Evolutionary conservation across 1,140 invertebrate genomes (phyloP), one percentile per base, ranked within the genome.

Genomic region (Heliconius himera): DNA sequence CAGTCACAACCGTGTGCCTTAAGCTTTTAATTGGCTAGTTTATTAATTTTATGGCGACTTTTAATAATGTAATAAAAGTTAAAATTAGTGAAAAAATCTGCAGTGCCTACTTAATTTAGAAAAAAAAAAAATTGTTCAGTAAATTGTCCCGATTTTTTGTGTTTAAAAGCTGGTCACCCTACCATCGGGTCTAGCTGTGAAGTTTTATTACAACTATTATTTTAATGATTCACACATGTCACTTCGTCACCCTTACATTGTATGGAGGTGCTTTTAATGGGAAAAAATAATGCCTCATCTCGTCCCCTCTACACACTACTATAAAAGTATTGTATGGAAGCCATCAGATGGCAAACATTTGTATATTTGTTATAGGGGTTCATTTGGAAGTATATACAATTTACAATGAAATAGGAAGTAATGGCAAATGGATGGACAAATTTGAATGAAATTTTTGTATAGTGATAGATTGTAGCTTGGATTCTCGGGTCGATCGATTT

Each of bases 151-250:
- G 0, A 22, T 26, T 29, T 16, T 66, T 9, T 66, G 8, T 26
- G 29, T 22, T 11, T 8, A 6, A 29, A 66, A 13, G 22, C 22
- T 66, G 60, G 60, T 29, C 11, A 66, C 60, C 60, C 60, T 29
- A 11, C 3, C 60, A 22, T 13, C 9, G 20, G n/a, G 56, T 74
- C 51, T 72, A 70, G 73, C 74, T 72, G 29, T 60, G 38, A 73
- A 78, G 79, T 81, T 82, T 79, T 76, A 83, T 83, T 76, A 76
- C 56, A 71, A 74, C 60, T 73, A 84, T 80, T 77, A 84, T 78
- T 82, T 80, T 82, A 84, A 84, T 80, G 74, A 79, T 77, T 84
- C 80, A 81, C 80, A 80, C 78, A 80, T 81, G 80, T 78, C 60
- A 66, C 56, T 66, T 81, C 70, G 54, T 77, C 74, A 73, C 76